Evolutionary conservation across 2,888 invertebrate genomes (phyloP).

Genomic region (Ennomos erosarius): DNA sequence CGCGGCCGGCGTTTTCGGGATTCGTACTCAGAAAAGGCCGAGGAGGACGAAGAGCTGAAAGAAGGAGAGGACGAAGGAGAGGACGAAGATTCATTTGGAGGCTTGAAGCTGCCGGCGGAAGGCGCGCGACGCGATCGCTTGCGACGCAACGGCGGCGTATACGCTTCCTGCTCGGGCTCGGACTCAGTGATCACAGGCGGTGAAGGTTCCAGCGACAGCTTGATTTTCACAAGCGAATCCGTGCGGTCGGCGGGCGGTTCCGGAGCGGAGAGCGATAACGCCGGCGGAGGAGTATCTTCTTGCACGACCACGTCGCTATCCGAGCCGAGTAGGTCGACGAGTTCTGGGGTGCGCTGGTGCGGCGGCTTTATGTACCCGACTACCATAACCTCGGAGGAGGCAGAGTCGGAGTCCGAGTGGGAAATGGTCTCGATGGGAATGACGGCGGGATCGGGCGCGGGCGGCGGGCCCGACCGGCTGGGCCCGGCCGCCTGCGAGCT

Average conservation of each 20-base stretch:
- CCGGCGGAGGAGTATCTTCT: constrained; percentile 41
- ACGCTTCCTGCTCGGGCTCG: constrained; percentile 36
- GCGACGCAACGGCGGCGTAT: no score
- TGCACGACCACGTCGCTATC: constrained; percentile 80
- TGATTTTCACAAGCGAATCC: constrained; percentile 35
- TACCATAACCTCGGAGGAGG: constrained; percentile 85
- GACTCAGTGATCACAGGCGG: not conserved
- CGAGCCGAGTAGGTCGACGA: constrained; percentile 86
- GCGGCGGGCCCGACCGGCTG: constrained; percentile 40
- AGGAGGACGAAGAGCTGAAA: no score
- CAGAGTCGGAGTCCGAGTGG: constrained; percentile 77
- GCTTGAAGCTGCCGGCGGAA: constrained; percentile 5
- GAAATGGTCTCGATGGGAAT: constrained; percentile 79
- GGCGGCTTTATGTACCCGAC: constrained; percentile 88
- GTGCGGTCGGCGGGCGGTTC: constrained; percentile 54
- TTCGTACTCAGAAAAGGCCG: no score
- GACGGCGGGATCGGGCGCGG: constrained; percentile 51
- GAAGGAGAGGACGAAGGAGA: no score
- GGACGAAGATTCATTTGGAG: no score
- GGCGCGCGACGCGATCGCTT: constrained; percentile 31
- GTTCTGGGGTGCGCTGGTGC: constrained; percentile 87
- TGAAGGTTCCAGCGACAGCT: constrained; percentile 25
- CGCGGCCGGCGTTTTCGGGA: constrained; percentile 6
- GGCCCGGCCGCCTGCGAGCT: constrained; percentile 58
- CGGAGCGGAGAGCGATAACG: constrained; percentile 36